phyloP scores from a whole-genome alignment of 2,113 vertebrate genomes.

The Anthoscopus minutus region DNA sequence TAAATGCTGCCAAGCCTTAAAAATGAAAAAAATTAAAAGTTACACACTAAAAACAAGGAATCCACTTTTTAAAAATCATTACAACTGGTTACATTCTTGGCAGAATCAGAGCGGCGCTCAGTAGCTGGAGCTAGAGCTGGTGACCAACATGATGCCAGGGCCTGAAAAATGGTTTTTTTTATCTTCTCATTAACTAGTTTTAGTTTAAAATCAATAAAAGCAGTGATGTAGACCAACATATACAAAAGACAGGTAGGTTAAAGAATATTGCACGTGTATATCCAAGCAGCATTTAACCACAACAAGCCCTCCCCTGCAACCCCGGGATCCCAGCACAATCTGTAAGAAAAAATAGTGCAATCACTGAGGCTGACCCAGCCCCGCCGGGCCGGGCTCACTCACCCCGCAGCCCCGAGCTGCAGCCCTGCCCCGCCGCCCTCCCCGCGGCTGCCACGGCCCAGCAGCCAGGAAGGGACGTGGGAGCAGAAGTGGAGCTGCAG shows the following conservation, averaged over 20 bases:
- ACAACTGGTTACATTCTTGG: neutral
- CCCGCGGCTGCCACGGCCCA: fast-evolving
- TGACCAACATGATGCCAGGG: neutral
- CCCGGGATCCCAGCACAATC: neutral
- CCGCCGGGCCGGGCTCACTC: neutral
- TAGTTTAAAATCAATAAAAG: neutral
- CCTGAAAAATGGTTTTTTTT: neutral
- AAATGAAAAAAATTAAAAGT: neutral
- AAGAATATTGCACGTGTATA: constrained; percentile 34
- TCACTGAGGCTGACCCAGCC: neutral
- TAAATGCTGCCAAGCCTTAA: neutral
- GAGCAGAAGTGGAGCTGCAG: neutral
- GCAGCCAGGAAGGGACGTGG: fast-evolving
- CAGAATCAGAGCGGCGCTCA: neutral
- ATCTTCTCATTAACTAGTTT: neutral
- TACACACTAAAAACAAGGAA: neutral
- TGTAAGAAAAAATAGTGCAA: neutral
- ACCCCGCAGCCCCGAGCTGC: neutral
- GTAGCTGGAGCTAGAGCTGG: neutral
- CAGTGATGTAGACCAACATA: neutral
- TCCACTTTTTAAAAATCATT: neutral
- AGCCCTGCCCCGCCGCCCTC: neutral
- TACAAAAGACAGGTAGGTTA: neutral
- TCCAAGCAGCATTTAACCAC: neutral
- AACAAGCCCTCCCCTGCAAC: neutral